A percentile compares a stretch with the other conserved stretches of the same genome.
These are phyloP conservation scores for Drosophila chauvacae DNA, from an alignment of 1,140 invertebrate species.

Conservation along the genomic window DNA sequence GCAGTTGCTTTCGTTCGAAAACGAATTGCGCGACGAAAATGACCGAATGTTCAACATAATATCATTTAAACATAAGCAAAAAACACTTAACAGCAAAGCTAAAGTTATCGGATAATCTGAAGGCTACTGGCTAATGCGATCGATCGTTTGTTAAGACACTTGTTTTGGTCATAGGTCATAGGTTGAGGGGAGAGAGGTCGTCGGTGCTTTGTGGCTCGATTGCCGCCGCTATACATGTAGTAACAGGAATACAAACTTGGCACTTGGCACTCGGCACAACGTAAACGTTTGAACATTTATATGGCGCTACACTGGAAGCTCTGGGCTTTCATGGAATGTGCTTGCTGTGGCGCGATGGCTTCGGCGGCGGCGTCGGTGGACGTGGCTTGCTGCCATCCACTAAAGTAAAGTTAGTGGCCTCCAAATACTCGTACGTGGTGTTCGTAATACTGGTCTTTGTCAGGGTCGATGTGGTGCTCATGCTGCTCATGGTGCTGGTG, in stretches of 20 bases:
- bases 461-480: slow-evolving; percentile 52
- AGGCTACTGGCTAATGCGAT: slow-evolving; percentile 49
- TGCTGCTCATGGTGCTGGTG: slow-evolving; percentile 50
- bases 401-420: slow-evolving; percentile 73
- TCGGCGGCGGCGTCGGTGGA: slow-evolving; percentile 87
- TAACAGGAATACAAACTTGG: slow-evolving; percentile 48
- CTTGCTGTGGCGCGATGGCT: slow-evolving; percentile 86
- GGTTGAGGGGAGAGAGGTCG: slow-evolving; percentile 55
- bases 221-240: slow-evolving; percentile 40
- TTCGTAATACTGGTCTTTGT: slow-evolving; percentile 82
- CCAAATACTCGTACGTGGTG: slow-evolving; percentile 78
- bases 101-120: slow-evolving; percentile 17
- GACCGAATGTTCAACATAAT: slow-evolving; percentile 81
- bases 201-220: slow-evolving; percentile 40
- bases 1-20: slow-evolving; percentile 28
- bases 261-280: slow-evolving; percentile 23
- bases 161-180: slow-evolving; percentile 59
- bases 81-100: slow-evolving; percentile 58
- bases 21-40: slow-evolving; percentile 50
- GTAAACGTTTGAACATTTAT: slow-evolving; percentile 40
- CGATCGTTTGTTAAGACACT: slow-evolving; percentile 72
- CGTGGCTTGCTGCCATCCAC: slow-evolving; percentile 74
- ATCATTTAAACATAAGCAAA: slow-evolving; percentile 71
- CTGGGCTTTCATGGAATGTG: slow-evolving; percentile 74
- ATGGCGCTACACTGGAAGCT: slow-evolving; percentile 61